Conservation (phyloP, 2,797 vertebrate genomes). For the Esox lucius region DNA sequence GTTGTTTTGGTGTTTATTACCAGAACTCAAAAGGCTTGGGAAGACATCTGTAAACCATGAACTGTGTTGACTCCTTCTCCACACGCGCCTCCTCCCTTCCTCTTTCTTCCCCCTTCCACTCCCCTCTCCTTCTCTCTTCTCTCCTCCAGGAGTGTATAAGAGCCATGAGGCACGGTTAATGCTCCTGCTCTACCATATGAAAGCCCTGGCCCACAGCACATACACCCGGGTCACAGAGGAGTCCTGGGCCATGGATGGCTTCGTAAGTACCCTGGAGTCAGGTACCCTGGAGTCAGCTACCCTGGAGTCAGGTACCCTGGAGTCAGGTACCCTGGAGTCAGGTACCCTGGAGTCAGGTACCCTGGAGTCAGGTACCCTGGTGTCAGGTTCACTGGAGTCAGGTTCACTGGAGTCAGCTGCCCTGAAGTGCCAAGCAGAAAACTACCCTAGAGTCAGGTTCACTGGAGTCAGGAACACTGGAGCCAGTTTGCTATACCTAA, state of each 20-base stretch:
- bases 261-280: slow-evolving; percentile 76
- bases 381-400: no score
- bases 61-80: slow-evolving; percentile 48
- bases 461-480: slow-evolving; percentile 32
- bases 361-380: no score
- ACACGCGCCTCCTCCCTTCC: slow-evolving; percentile 27
- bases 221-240: slow-evolving; percentile 88
- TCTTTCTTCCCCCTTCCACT: slow-evolving; percentile 17
- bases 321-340: slow-evolving; percentile 39
- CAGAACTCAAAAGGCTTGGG: slow-evolving; percentile 63
- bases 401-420: neutral
- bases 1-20: slow-evolving; percentile 25
- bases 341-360: no score
- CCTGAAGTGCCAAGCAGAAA: no score
- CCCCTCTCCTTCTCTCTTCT: slow-evolving; percentile 15
- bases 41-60: slow-evolving; percentile 49
- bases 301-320: neutral
- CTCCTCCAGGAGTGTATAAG: slow-evolving; percentile 87
- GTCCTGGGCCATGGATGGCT: slow-evolving; percentile 96
- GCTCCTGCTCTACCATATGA: slow-evolving; percentile 88
- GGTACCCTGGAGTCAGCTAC: no score
- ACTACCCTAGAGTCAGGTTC: slow-evolving; percentile 14
- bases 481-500: slow-evolving; percentile 30
- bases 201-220: slow-evolving; percentile 83
- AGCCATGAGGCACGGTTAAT: slow-evolving; percentile 90